phyloP scores from a whole-genome alignment of 2,888 invertebrate genomes.

The Trichopoda pennipes region DNA sequence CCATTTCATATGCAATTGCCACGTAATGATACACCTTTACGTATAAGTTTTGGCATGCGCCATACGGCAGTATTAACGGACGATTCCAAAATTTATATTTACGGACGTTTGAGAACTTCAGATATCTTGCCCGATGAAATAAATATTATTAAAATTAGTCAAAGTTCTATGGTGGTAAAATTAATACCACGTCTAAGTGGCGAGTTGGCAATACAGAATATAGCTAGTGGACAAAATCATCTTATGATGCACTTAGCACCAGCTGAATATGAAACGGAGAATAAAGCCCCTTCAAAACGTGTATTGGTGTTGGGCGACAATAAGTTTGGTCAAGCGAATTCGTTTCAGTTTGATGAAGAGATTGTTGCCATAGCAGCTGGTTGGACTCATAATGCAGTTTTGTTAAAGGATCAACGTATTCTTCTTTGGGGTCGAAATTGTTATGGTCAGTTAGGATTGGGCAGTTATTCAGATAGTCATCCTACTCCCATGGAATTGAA shows the following conservation, averaged over 20 bases:
- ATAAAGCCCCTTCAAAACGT: constrained; percentile 75
- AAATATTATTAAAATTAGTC: constrained; percentile 74
- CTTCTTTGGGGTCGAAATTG: constrained; percentile 90
- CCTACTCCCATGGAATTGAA: constrained; percentile 75
- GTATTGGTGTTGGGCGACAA: constrained; percentile 90
- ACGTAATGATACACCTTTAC: constrained; percentile 74
- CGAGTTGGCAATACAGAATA: constrained; percentile 82
- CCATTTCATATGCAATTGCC: constrained; percentile 78
- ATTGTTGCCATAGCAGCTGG: constrained; percentile 84
- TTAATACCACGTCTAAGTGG: constrained; percentile 73
- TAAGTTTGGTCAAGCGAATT: constrained; percentile 88
- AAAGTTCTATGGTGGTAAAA: constrained; percentile 77
- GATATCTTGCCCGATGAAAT: constrained; percentile 76
- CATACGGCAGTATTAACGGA: constrained; percentile 78
- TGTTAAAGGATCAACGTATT: constrained; percentile 85
- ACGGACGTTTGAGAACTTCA: constrained; percentile 77
- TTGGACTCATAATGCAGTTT: constrained; percentile 89
- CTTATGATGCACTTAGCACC: constrained; percentile 78
- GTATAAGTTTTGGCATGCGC: constrained; percentile 78
- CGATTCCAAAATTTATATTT: constrained; percentile 77
- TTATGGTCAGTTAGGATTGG: constrained; percentile 88
- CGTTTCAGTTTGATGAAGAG: constrained; percentile 82
- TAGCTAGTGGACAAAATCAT: constrained; percentile 92
- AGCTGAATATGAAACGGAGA: constrained; percentile 59
- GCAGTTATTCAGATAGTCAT: constrained; percentile 76